Evolutionary conservation across 1,140 invertebrate genomes (phyloP), one percentile per base, ranked within the genome.

Genomic region (Telenomus remus): DNA sequence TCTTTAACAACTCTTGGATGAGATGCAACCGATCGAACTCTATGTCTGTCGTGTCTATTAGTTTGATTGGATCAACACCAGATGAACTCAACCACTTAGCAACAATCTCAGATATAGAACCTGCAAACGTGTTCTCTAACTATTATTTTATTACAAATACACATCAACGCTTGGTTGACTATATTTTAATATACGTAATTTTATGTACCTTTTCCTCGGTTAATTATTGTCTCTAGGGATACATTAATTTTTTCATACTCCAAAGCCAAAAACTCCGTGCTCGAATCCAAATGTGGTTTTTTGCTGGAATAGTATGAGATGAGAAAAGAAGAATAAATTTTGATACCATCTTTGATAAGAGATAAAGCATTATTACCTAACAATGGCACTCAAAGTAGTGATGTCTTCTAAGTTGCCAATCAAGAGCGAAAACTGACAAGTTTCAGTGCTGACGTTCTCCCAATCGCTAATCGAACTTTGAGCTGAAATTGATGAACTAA

Each of bases 341-440:
- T n/a, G n/a, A n/a, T n/a, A n/a, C n/a, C n/a, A n/a, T n/a, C n/a
- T 39, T 4, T 39, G 3, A 39, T 39, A 2, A 11, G 37, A 39
- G n/a, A n/a, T n/a, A 39, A 39, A n/a, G 13, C 89, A 72, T 4
- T 0, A 53, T 80, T 89, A 92, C 84, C 91, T 89, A 34, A 94
- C 82, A 53, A 93, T 89, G 39, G 92, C 92, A 78, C 92, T 92
- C 4, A 98, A 86, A 50, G 95, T 89, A 4, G 95, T 91, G 37
- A 97, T 91, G 86, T 97, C 96, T 84, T 98, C 96, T 60, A 98
- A 89, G 88, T 97, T 96, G 64, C 93, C 94, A 14, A 95, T 93
- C 7, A 97, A 86, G 27, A 96, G 84, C 14, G 93, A 93, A 94
- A 96, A 97, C 81, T 94, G 91, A 60, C 95, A 93, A 75, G 93